Percentiles rank a stretch among this genome's conserved stretches.
Conservation (phyloP, 2,888 invertebrate species). For the Acrobasis suavella region DNA sequence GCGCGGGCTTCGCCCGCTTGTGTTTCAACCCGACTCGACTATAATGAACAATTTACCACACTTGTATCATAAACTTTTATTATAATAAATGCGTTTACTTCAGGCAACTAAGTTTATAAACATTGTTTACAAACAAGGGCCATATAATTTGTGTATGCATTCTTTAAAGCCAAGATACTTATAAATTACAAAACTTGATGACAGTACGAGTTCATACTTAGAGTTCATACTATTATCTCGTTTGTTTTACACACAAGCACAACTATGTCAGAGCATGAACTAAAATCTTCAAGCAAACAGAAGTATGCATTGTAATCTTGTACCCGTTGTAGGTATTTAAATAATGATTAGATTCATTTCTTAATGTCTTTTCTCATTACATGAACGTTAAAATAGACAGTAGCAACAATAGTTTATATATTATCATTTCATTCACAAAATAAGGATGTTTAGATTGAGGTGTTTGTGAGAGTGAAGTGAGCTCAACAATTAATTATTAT, state of each 20-base stretch:
- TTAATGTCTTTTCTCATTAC: constrained; percentile 22
- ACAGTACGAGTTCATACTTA: too few species aligned
- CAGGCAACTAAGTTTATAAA: too few species aligned
- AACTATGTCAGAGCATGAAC: constrained; percentile 17
- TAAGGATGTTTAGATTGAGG: not conserved
- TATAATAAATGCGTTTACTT: too few species aligned
- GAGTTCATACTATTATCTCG: not conserved
- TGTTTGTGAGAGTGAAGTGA: not conserved
- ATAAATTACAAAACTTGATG: too few species aligned
- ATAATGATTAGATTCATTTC: constrained; percentile 35
- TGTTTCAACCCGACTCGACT: too few species aligned
- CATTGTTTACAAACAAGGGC: too few species aligned
- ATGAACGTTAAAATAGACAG: not conserved
- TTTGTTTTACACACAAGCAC: not conserved
- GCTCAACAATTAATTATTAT: not conserved
- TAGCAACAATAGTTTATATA: not conserved
- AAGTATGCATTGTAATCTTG: not conserved
- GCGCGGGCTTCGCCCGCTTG: too few species aligned
- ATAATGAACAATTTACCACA: too few species aligned
- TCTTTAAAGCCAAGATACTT: too few species aligned
- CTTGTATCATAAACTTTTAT: too few species aligned
- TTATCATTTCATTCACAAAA: not conserved
- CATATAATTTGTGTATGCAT: too few species aligned
- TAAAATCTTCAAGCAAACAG: constrained; percentile 24
- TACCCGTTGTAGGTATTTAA: constrained; percentile 27